A percentile compares a stretch with the other conserved stretches of the same genome.
Conservation (phyloP, 2,797 vertebrate species). For the Argentina silus region DNA sequence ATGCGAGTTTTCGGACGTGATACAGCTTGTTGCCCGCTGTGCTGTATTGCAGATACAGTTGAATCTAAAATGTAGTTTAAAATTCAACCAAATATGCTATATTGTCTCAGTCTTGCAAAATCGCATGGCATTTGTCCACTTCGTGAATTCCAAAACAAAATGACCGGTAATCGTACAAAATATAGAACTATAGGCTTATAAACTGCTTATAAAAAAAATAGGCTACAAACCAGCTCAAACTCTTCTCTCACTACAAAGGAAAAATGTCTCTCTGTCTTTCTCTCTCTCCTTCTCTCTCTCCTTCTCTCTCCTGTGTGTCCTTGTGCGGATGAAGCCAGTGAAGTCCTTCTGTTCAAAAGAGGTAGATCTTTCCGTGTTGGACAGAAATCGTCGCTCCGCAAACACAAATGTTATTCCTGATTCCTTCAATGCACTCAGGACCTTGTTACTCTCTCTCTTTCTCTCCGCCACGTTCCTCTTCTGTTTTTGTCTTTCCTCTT, state of each 20-base stretch:
- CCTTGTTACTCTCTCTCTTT: neutral
- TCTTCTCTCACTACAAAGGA: slow-evolving; percentile 71
- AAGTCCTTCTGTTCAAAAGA: neutral
- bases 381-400: neutral
- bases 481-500: neutral
- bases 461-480: neutral
- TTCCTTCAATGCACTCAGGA: too few species aligned
- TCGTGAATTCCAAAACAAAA: neutral
- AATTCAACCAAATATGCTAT: slow-evolving; percentile 10
- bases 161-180: slow-evolving; percentile 13
- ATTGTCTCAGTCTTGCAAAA: slow-evolving; percentile 48
- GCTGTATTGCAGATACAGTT: neutral
- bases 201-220: slow-evolving; percentile 40
- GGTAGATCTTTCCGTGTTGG: neutral
- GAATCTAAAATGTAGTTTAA: slow-evolving; percentile 23
- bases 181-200: slow-evolving; percentile 20
- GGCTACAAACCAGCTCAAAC: slow-evolving; percentile 39
- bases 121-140: slow-evolving; percentile 37
- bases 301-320: slow-evolving; percentile 16
- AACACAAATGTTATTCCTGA: neutral
- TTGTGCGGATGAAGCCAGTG: neutral
- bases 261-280: slow-evolving; percentile 33
- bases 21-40: slow-evolving; percentile 11
- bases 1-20: slow-evolving; percentile 49
- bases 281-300: too few species aligned